Evolutionary conservation across 1,140 invertebrate species (phyloP), one percentile per base, ranked within the genome.

Genomic region (Drosophila sucinea): DNA sequence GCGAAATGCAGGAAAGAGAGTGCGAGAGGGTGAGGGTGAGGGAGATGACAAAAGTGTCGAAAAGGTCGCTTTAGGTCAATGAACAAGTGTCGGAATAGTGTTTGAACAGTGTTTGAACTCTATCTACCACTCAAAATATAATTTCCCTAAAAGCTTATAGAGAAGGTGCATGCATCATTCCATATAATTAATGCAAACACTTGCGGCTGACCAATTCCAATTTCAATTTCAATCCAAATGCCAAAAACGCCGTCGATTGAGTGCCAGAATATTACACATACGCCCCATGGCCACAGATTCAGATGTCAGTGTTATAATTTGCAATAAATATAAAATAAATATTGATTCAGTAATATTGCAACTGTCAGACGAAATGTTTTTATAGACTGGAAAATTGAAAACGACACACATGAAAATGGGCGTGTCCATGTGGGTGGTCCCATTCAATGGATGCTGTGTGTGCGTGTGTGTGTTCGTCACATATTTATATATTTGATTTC

Each of bases 191-290:
- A 23, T 58, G 29, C 17, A 10, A 33, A 17, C 30, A 57, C 11
- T 57, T 57, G 55, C 30, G 55, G 30, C 55, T 58, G 56, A 25
- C 56, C 23, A 10, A 38, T 58, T 35, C 56, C 86, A 79, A 72
- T 79, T 76, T 27, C 44, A 51, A 51, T 51, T 76, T 51, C 44
- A 27, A 51, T 51, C 44, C 44, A 51, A 70, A 68, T 82, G 71
- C 54, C 23, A 35, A 58, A 27, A 58, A 41, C 6, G 60, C 47
- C 51, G 47, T 56, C 76, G 60, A 83, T 70, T 51, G 76, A 60
- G 41, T 44, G 29, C 25, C 40, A 32, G 47, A 63, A 69, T 71
- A 63, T 82, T 58, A 73, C 63, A 63, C 75, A 82, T 76, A 72
- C 75, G 75, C 67, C 70, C 40, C 51, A 54, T 79, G 64, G 55